Conservation (phyloP, 2,797 vertebrate genomes). For the Schizothorax lantsangensis region DNA sequence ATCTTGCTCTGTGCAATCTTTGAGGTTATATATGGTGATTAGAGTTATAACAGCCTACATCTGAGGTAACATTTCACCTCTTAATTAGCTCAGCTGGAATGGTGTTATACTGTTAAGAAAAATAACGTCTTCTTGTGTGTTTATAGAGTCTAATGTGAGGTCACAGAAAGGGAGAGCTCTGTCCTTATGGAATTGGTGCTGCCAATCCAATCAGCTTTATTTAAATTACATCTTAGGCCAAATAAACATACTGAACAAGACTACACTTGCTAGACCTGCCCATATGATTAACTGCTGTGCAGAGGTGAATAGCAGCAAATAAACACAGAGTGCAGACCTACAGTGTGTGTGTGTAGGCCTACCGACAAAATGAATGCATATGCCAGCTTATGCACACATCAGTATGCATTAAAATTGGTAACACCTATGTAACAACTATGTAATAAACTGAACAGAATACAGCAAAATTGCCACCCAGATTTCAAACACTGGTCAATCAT, state of each 20-base stretch:
- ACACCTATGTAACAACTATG: neutral
- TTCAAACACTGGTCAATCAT: neutral
- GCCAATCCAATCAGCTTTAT: conserved; percentile 25
- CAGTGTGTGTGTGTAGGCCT: neutral
- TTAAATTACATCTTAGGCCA: conserved; percentile 14
- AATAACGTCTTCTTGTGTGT: neutral
- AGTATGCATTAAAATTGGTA: neutral
- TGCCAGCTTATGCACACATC: neutral
- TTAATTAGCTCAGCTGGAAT: conserved; percentile 10
- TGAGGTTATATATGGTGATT: conserved; percentile 6
- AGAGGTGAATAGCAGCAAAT: conserved; percentile 5
- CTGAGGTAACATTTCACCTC: conserved; percentile 1
- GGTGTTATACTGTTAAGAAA: neutral
- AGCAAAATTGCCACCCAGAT: neutral
- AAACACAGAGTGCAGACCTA: neutral
- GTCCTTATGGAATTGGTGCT: conserved; percentile 29
- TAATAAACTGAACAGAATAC: neutral
- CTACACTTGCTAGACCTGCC: conserved; percentile 10
- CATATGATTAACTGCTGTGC: conserved; percentile 2
- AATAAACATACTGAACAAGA: conserved; percentile 32
- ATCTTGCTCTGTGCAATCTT: neutral
- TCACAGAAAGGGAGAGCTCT: conserved; percentile 1
- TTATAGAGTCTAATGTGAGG: conserved; percentile 27
- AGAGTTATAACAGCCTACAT: neutral
- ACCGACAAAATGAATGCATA: neutral